Evolutionary conservation across 1,140 invertebrate species (phyloP).

Genomic region (Procambarus virginalis): DNA sequence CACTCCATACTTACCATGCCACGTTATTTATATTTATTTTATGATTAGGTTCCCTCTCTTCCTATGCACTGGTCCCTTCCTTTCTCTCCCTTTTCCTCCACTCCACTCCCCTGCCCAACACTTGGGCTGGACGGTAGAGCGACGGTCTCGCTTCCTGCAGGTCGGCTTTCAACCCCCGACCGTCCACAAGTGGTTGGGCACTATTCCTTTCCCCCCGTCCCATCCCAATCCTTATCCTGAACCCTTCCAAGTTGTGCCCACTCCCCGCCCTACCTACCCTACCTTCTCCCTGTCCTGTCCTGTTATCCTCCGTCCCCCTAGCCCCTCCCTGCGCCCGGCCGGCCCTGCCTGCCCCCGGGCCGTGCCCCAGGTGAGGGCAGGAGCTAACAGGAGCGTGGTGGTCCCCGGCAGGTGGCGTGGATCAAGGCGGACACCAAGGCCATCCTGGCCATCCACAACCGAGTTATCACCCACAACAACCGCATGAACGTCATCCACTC

Average conservation of each 20-base stretch:
- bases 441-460: conserved; percentile 91
- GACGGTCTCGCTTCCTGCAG: no score
- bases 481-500: conserved; percentile 88
- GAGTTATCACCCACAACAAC: conserved; percentile 93
- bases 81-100: background rate
- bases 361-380: background rate
- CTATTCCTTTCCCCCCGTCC: no score
- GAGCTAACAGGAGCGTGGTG: background rate
- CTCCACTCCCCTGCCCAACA: background rate
- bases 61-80: no score
- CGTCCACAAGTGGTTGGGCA: no score
- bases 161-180: no score
- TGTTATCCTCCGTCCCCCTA: background rate
- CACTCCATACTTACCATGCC: no score
- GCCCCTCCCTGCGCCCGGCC: background rate
- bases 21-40: background rate
- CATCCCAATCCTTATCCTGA: no score
- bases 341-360: background rate
- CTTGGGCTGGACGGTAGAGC: no score
- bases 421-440: conserved; percentile 94
- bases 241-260: background rate
- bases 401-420: conserved; percentile 86
- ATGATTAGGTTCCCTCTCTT: background rate
- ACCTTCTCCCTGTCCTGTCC: background rate
- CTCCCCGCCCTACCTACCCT: background rate